Base-by-base conservation (phyloP, 2,113 vertebrate species). In the Sterrhoptilus dennistouni region DNA sequence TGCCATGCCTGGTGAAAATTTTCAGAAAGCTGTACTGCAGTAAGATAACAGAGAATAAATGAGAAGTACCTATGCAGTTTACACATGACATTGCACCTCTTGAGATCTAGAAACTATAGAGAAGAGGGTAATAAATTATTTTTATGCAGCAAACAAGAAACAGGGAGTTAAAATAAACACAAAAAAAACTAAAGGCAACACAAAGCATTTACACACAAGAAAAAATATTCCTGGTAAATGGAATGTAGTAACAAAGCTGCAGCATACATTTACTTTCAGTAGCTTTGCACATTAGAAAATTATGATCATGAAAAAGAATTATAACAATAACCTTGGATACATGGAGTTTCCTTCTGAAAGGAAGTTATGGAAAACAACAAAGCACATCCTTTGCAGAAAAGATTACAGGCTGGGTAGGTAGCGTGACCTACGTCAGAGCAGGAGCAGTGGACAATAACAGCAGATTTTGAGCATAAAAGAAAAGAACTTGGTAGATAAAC, bases 171-270 rank as follows among this genome's bases (percentile, higher is more conserved):
- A 93, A 96, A 92, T 90, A 94, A 90, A 81, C 45, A 93, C 0
- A 0, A 76, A 86, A 72, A 78, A 92, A 96, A 90, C 61, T n/a
- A 82, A 93, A 90, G 52, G 65, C 49, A 23, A 87, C 90, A 95
- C 38, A 92, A 89, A 89, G 35, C 64, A 69, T 87, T 84, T 89
- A 82, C 7, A 31, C 53, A 19, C 18, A 89, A 72, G 92, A 47
- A 90, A 96, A 95, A 90, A 65, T 84, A 75, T 11, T 79, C 64
- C 28, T 42, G 33, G 64, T 68, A 87, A 95, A 94, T 87, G 76
- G 83, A 90, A 96, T 72, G 64, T 79, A 95, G 92, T 90, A 90
- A 92, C 91, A 93, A 92, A 83, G 15, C 79, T 78, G 47, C 60
- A 96, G 64, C 60, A 71, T 38, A 49, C 47, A 60, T 88, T 89